phyloP scores from a whole-genome alignment of 2,888 invertebrate genomes.

The Calliphora vomitoria region DNA sequence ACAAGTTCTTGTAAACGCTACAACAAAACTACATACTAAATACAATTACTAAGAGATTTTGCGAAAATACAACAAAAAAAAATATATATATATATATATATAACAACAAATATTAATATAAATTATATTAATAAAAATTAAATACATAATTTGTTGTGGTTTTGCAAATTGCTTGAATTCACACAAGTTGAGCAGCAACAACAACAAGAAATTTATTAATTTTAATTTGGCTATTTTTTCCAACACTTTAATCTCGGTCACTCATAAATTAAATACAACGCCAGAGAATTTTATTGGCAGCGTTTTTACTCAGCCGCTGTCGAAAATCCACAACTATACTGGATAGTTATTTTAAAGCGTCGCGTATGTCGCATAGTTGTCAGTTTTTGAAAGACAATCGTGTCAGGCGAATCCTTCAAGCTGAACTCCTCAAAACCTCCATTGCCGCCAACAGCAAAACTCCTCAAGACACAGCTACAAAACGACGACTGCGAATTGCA shows the following conservation, averaged over 20 bases:
- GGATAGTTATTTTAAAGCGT: slow-evolving; percentile 69
- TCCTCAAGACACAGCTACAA: slow-evolving; percentile 54
- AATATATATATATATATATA: too few relatives aligned
- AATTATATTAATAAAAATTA: slow-evolving; percentile 39
- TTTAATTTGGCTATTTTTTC: slow-evolving; percentile 30
- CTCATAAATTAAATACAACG: slow-evolving; percentile 26
- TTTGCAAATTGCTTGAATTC: slow-evolving; percentile 68
- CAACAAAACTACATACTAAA: slow-evolving; percentile 34
- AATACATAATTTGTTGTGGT: slow-evolving; percentile 35
- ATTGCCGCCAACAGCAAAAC: slow-evolving; percentile 77
- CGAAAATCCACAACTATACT: slow-evolving; percentile 48
- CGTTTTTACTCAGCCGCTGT: not conserved
- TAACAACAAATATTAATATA: slow-evolving; percentile 18
- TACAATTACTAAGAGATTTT: slow-evolving; percentile 66
- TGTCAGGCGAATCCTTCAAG: slow-evolving; percentile 75
- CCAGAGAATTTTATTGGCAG: slow-evolving; percentile 5
- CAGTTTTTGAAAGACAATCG: slow-evolving; percentile 61
- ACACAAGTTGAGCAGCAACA: not conserved
- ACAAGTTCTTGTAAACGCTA: slow-evolving; percentile 76
- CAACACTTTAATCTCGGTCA: slow-evolving; percentile 38
- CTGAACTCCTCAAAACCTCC: slow-evolving; percentile 82
- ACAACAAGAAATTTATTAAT: slow-evolving; percentile 23
- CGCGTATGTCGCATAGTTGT: slow-evolving; percentile 75
- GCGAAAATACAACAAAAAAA: slow-evolving; percentile 51
- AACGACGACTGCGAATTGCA: slow-evolving; percentile 75